phyloP scores from a whole-genome alignment of 2,797 vertebrate genomes.

The Rhyacichthys aspro region DNA sequence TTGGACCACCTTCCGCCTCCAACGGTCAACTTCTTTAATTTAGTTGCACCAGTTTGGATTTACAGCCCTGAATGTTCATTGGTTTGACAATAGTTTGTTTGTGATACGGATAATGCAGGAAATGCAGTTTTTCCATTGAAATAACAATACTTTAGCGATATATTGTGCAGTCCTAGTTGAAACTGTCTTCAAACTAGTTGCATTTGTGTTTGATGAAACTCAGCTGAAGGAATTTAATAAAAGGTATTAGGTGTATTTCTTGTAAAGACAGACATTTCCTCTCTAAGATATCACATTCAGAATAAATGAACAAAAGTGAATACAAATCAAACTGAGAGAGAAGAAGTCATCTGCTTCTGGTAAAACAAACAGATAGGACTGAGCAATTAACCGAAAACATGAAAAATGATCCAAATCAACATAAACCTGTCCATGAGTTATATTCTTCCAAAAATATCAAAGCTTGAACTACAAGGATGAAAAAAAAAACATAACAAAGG shows the following conservation, averaged over 20 bases:
- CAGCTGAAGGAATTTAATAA: conserved; percentile 11
- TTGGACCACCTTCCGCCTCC: too few species aligned
- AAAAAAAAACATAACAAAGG: too few species aligned
- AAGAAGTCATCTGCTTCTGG: not conserved
- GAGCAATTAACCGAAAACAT: too few species aligned
- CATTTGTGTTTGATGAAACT: not conserved
- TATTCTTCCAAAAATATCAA: too few species aligned
- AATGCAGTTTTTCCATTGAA: too few species aligned
- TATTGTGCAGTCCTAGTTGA: not conserved
- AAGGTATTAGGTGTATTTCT: conserved; percentile 6
- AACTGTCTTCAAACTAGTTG: not conserved
- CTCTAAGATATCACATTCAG: conserved; percentile 8
- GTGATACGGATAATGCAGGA: not conserved
- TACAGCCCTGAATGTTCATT: too few species aligned
- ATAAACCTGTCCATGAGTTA: too few species aligned
- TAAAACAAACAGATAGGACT: not conserved
- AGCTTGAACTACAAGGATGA: too few species aligned
- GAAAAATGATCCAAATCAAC: too few species aligned
- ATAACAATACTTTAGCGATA: not conserved
- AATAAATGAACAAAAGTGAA: not conserved
- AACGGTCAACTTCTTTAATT: not conserved
- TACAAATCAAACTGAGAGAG: not conserved
- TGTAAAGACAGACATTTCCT: conserved; percentile 6
- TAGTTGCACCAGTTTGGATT: not conserved
- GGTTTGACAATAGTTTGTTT: too few species aligned